A percentile compares a stretch with the other conserved stretches of the same genome.
Evolutionary conservation across 2,888 invertebrate species (phyloP).

Genomic region (Gnatocerus cornutus): DNA sequence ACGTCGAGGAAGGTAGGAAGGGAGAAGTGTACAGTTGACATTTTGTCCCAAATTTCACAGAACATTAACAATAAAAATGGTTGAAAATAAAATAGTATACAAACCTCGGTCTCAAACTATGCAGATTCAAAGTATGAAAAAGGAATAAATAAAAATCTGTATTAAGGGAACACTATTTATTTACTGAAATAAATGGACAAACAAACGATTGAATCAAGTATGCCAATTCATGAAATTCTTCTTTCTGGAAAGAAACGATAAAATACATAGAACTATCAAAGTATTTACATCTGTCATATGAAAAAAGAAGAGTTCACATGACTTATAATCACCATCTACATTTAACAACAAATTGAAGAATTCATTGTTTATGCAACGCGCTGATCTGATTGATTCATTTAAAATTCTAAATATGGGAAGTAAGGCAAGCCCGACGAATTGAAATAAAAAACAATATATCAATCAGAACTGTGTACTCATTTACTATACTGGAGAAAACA

Average conservation of each 20-base stretch:
- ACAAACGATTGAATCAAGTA: conserved; percentile 66
- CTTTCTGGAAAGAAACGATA: conserved; percentile 35
- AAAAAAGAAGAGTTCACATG: conserved; percentile 49
- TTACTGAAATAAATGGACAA: conserved; percentile 70
- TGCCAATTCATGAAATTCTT: conserved; percentile 62
- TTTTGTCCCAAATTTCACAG: no score
- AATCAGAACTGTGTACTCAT: conserved; percentile 14
- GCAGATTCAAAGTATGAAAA: neutral
- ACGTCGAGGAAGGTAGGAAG: no score
- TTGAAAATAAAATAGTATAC: no score
- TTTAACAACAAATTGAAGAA: conserved; percentile 57
- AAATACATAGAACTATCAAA: conserved; percentile 50
- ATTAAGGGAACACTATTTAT: conserved; percentile 72
- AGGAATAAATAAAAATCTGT: conserved; percentile 8
- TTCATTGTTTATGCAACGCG: conserved; percentile 48
- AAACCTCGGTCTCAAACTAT: no score
- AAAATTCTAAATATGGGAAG: conserved; percentile 1
- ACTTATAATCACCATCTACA: conserved; percentile 60
- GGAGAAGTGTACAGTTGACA: no score
- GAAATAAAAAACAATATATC: conserved; percentile 23
- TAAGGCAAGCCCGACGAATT: conserved; percentile 31
- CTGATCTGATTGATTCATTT: conserved; percentile 22
- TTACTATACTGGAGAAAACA: conserved; percentile 34
- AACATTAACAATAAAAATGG: no score
- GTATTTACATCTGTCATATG: conserved; percentile 55